Base-by-base conservation (phyloP, 2,888 invertebrate species). In the Teleiodes luculella region DNA sequence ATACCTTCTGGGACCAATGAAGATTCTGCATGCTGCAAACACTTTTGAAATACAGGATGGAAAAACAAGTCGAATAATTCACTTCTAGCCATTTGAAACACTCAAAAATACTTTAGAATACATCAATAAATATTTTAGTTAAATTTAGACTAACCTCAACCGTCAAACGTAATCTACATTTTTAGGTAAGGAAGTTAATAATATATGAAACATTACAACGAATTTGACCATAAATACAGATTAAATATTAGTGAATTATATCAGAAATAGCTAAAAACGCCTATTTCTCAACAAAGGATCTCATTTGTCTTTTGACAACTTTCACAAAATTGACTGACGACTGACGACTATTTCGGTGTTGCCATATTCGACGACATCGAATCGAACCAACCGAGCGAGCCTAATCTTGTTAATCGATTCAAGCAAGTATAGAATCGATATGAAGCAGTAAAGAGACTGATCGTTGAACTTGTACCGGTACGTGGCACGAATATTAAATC, bases 11-110 rank as follows among this genome's bases (percentile, higher is more conserved):
- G 64, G 48, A 74, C 64, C 56, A 80, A 66, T 50, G 78, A 71
- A 56, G 83, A 76, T 70, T 90, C 90, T 13, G 86, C 90, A 72
- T 90, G 89, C 72, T 80, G 84, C 64, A 90, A 77, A 69, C 90
- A 90, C 78, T 90, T 90, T 84, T 90, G 90, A 66, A 90, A 90
- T 58, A 90, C 83, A 56, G 90, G 90, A 73, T 90, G 89, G 58
- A 90, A 90, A 76, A 90, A 90, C 60, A 90, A 76, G 79, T 90
- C 90, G 66, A 90, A 90, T 63, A 90, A 75, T 69, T 90, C 90
- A 67, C 86, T 88, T 70, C 85, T 82, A 72, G 89, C 88, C 90
- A 90, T 90, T 68, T 62, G 66, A 72, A 74, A 63, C 66, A 71
- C 68, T 67, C 68, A 66, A 62, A 66, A 72, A 68, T 50, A 61